Conservation (phyloP, 2,888 invertebrate species). For the Diaphora mendica region DNA sequence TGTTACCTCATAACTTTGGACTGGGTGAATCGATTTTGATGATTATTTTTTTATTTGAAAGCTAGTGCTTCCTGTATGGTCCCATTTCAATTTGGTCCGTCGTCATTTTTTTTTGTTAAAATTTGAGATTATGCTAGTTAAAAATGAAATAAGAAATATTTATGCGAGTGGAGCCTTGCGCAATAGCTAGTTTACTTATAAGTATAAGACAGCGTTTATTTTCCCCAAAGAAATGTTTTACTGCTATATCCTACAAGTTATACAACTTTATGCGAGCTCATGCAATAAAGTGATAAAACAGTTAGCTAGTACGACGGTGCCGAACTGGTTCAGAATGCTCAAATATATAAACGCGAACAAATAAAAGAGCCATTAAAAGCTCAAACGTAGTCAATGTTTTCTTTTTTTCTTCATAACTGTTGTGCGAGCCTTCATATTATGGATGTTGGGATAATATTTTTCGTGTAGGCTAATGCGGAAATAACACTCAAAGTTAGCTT, state of each 20-base stretch:
- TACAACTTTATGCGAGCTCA: conserved; percentile 81
- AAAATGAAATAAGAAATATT: not conserved
- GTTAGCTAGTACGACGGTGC: conserved; percentile 79
- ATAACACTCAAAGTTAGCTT: conserved; percentile 42
- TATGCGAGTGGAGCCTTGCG: not conserved
- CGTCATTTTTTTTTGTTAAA: too few species aligned
- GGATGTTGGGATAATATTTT: conserved; percentile 58
- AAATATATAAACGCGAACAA: conserved; percentile 81
- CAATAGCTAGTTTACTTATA: conserved; percentile 15
- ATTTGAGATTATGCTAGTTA: too few species aligned
- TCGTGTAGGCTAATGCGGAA: conserved; percentile 49
- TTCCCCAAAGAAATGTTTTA: conserved; percentile 76
- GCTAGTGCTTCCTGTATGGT: too few species aligned
- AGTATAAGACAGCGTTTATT: conserved; percentile 55
- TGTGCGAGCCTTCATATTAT: conserved; percentile 54
- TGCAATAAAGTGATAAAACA: conserved; percentile 86
- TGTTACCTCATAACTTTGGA: too few species aligned
- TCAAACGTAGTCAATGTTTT: conserved; percentile 79
- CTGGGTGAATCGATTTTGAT: too few species aligned
- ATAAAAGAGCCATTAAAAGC: conserved; percentile 82
- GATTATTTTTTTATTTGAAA: too few species aligned
- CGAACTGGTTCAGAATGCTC: conserved; percentile 62
- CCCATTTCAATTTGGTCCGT: too few species aligned
- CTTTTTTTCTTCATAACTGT: conserved; percentile 69
- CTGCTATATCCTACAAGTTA: conserved; percentile 63